Percentiles rank a stretch among this genome's conserved stretches.
Evolutionary conservation across 2,797 vertebrate genomes (phyloP).

Genomic region (Tapera naevia): DNA sequence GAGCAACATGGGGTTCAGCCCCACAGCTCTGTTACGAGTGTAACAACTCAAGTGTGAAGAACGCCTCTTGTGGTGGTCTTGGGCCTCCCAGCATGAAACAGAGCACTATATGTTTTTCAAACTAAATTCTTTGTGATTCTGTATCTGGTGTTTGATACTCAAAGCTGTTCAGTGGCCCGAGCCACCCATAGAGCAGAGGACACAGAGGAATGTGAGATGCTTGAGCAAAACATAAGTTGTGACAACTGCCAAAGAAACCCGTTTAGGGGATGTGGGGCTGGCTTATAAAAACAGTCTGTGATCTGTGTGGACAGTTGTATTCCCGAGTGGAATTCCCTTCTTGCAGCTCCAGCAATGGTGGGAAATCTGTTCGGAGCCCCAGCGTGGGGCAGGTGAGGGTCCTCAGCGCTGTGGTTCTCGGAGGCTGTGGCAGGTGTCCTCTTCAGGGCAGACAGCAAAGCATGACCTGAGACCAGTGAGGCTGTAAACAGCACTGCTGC

Average conservation of each 20-base stretch:
- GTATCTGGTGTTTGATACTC: not conserved
- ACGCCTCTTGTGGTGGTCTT: accelerated
- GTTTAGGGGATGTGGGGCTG: not conserved
- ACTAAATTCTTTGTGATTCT: accelerated
- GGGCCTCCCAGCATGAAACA: not conserved
- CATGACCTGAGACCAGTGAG: not conserved
- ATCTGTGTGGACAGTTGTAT: not conserved
- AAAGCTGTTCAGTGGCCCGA: accelerated
- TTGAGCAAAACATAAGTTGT: not conserved
- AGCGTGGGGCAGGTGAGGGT: accelerated
- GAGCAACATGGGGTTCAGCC: not conserved
- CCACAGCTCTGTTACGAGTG: accelerated
- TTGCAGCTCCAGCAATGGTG: not conserved
- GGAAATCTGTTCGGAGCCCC: not conserved
- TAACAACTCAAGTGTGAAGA: not conserved
- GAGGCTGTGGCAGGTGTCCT: accelerated
- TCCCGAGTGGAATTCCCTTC: not conserved
- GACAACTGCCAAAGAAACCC: not conserved
- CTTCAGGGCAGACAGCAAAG: not conserved
- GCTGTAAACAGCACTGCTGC: not conserved
- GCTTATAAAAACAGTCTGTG: not conserved
- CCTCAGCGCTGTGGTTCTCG: accelerated
- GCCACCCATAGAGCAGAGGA: accelerated
- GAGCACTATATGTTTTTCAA: no score
- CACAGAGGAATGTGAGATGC: not conserved